Evolutionary conservation across 2,797 vertebrate genomes (phyloP), one percentile per base, ranked within the genome.

Genomic region (Iguana delicatissima): DNA sequence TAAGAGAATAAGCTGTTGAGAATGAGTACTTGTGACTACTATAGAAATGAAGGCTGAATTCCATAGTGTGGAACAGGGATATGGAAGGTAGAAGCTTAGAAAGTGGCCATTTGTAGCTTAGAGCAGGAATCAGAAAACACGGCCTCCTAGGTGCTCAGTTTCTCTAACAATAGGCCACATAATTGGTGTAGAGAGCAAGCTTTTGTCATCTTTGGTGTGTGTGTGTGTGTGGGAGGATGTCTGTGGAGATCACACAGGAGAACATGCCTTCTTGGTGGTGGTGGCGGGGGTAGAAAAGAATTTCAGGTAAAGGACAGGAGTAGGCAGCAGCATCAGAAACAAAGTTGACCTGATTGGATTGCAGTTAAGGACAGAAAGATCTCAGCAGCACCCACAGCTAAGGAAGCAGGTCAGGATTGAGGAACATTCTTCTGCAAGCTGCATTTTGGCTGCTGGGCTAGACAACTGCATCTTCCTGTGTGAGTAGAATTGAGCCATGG

Each of bases 361-460:
- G 76, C 52, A 29, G 8, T 32, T 91, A 80, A 91, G 81, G 50
- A 72, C 46, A 67, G 62, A 16, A 14, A 79, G 74, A 88, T 72
- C 52, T 88, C 18, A 24, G 59, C 62, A 42, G 74, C 38, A 6
- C 73, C 35, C 42, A 57, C 73, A 32, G 42, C 69, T 82, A 22
- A 67, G 74, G 80, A 83, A 81, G 80, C 24, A 57, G 87, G 80
- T 46, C 59, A 67, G 79, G 69, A 29, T 42, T 42, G 69, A 55
- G 79, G 32, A 77, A 20, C 12, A 18, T 64, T 87, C 69, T 90
- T 86, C 80, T 72, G 29, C 2, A 5, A 74, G 72, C 72, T 87
- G 50, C 32, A 32, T 84, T 91, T 89, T 87, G 85, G 80, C 85
- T 59, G 24, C 89, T 57, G 80, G 80, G 89, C 42, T 86, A 86